Evolutionary conservation across 2,888 invertebrate species (phyloP).

Genomic region (Pseudanteris insignis): DNA sequence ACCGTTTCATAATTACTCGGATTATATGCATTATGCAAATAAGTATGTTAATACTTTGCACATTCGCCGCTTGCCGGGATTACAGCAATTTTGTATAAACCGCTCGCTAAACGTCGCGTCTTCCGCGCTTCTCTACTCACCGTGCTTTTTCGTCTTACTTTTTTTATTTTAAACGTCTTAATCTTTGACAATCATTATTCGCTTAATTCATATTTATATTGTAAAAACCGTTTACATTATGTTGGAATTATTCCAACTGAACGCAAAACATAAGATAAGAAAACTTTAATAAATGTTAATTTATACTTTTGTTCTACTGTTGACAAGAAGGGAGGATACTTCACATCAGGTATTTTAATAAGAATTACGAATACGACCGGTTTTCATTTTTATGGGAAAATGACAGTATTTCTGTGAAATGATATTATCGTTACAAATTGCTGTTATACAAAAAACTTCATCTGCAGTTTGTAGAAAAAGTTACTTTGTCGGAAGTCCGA

Average conservation of each 20-base stretch:
- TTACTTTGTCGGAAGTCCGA: conserved; percentile 15
- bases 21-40: conserved; percentile 67
- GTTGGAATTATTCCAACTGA: too few species aligned
- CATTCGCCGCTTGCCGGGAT: conserved; percentile 50
- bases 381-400: conserved; percentile 30
- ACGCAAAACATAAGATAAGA: too few species aligned
- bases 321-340: conserved; percentile 8
- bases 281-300: conserved; percentile 30
- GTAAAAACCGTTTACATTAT: too few species aligned
- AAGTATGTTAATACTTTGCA: conserved; percentile 60
- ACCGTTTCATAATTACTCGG: conserved; percentile 66
- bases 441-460: conserved; percentile 26
- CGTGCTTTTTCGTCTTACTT: conserved; percentile 21
- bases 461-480: conserved; percentile 15
- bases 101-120: conserved; percentile 51
- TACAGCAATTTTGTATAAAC: conserved; percentile 63
- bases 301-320: conserved; percentile 8
- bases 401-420: conserved; percentile 14
- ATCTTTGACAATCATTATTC: too few species aligned
- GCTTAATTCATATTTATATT: too few species aligned
- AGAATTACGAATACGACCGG: conserved; percentile 14
- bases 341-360: conserved; percentile 26
- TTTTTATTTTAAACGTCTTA: too few species aligned
- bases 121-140: conserved; percentile 36
- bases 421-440: conserved; percentile 33